Evolutionary conservation across 2,113 vertebrate species (phyloP), one percentile per base, ranked within the genome.

Genomic region (Procavia capensis): DNA sequence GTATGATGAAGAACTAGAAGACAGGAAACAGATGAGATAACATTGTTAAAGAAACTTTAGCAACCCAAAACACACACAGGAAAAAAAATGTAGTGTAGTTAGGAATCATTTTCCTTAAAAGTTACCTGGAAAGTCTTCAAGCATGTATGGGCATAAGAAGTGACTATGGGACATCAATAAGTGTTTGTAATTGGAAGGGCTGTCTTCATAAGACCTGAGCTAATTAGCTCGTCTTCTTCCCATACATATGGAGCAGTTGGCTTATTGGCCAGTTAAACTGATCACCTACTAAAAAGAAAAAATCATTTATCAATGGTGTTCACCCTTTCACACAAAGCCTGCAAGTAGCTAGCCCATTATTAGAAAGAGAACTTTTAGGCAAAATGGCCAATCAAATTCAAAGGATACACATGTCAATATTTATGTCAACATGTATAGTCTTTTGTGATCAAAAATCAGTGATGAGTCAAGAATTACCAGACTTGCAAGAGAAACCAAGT

Each of bases 201-300:
- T 25, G 14, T 41, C 64, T 13, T 96, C 34, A 29, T 31, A 95
- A 45, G n/a, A 72, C 10, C 17, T 57, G 24, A 6, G n/a, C 14
- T 72, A 68, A 25, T 19, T 41, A 45, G 9, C 2, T 10, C 6
- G 10, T 54, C 57, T 91, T 81, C 31, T 68, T 87, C 36, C 17
- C 61, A 43, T 25, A 0, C 31, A 36, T 27, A 17, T 36, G 54
- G 14, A 63, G 9, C 16, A 41, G 74, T 43, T 88, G 41, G 17
- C 34, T 68, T 95, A 68, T 63, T 74, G 57, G 54, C n/a, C 27
- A 90, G 9, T 61, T 82, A 13, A 54, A 93, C 29, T 88, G 9
- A 80, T 94, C 39, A 59, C 17, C 2, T 88, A 16, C 10, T 83
- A 82, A n/a, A 92, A 90, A 78, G 45, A 57, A 93, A 96, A 95